Evolutionary conservation across 2,888 invertebrate species (phyloP).

Genomic region (Trichogramma evanescens): DNA sequence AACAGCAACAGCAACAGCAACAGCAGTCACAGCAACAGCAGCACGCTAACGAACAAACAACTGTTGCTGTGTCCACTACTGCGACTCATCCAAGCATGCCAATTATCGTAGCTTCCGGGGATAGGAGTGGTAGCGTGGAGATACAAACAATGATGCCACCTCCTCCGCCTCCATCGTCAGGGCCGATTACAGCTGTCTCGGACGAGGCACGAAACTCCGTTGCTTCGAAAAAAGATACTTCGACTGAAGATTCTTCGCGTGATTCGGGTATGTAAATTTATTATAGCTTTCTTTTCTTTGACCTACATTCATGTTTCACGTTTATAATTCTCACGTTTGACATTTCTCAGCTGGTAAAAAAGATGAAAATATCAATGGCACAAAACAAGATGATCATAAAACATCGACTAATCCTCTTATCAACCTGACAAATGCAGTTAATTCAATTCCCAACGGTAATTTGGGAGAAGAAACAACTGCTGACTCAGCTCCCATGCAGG

Average conservation of each 20-base stretch:
- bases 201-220: conserved; percentile 20
- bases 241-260: conserved; percentile 8
- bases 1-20: conserved; percentile 29
- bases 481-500: conserved; percentile 31
- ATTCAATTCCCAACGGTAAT: conserved; percentile 43
- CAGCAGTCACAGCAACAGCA: conserved; percentile 33
- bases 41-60: conserved; percentile 21
- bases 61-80: conserved; percentile 9
- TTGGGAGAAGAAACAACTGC: conserved; percentile 30
- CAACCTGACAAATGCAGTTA: conserved; percentile 42
- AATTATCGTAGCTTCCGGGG: conserved; percentile 28
- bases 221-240: conserved; percentile 31
- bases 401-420: conserved; percentile 41
- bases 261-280: conserved; percentile 9
- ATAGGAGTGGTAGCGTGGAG: conserved; percentile 22
- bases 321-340: not conserved
- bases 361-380: conserved; percentile 9
- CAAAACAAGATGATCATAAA: conserved; percentile 40
- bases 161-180: conserved; percentile 28
- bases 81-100: conserved; percentile 25
- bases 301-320: not conserved
- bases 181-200: conserved; percentile 21
- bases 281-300: not conserved
- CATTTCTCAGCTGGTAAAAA: too few relatives aligned
- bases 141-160: conserved; percentile 17